Evolutionary conservation across 2,888 invertebrate genomes (phyloP).

Genomic region (Ecdyonurus torrentis): DNA sequence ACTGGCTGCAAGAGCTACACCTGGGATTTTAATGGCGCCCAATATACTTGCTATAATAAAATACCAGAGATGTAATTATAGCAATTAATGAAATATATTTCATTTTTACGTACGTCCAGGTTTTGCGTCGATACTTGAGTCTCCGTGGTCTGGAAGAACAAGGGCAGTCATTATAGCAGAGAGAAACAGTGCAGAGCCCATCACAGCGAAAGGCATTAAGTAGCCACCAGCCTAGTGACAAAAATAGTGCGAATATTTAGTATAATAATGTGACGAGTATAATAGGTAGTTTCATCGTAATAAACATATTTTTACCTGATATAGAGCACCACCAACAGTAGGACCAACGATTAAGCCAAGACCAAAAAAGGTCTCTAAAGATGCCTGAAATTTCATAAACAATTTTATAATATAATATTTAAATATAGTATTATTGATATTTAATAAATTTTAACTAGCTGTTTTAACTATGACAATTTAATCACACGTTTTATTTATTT

Average conservation of each 20-base stretch:
- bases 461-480: too few relatives aligned
- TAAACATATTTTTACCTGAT: constrained; percentile 34
- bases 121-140: constrained; percentile 33
- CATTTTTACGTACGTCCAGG: constrained; percentile 37
- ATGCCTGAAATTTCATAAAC: constrained; percentile 36
- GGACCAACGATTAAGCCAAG: constrained; percentile 78
- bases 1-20: constrained; percentile 47
- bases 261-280: not conserved
- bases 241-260: constrained; percentile 12
- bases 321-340: constrained; percentile 73
- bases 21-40: constrained; percentile 51
- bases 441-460: too few relatives aligned
- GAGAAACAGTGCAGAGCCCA: constrained; percentile 57
- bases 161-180: constrained; percentile 57
- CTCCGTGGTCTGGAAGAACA: constrained; percentile 46
- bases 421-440: too few relatives aligned
- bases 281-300: not conserved
- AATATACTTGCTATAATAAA: constrained; percentile 39
- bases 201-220: constrained; percentile 60
- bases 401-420: too few relatives aligned
- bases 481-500: too few relatives aligned
- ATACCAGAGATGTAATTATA: constrained; percentile 3
- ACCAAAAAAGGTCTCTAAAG: constrained; percentile 76
- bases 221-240: constrained; percentile 57
- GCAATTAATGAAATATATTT: constrained; percentile 3